These are phyloP conservation scores for Griposia aprilina DNA, from an alignment of 2,888 invertebrate species.

Conservation along the genomic window DNA sequence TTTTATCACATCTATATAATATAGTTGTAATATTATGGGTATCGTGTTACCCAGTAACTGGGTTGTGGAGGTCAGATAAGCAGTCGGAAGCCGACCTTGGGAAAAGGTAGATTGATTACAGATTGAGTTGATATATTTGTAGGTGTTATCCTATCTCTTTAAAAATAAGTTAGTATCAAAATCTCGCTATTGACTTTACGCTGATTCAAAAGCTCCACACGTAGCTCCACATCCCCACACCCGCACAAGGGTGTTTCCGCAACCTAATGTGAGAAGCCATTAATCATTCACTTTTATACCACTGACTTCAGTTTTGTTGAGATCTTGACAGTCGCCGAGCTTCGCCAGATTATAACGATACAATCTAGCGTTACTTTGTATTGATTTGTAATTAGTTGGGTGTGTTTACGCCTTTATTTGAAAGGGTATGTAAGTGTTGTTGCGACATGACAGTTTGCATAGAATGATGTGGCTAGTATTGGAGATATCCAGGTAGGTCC, in stretches of 20 bases:
- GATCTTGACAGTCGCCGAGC: slow-evolving; percentile 65
- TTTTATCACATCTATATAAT: background rate
- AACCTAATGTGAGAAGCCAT: slow-evolving; percentile 86
- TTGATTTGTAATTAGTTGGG: slow-evolving; percentile 60
- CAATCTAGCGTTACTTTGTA: slow-evolving; percentile 56
- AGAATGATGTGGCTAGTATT: background rate
- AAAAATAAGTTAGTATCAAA: background rate
- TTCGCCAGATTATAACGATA: slow-evolving; percentile 67
- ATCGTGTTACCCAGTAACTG: background rate
- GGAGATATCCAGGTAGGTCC: background rate
- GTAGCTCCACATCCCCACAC: slow-evolving; percentile 69
- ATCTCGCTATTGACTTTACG: slow-evolving; percentile 10
- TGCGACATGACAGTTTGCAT: background rate
- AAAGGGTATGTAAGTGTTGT: slow-evolving; percentile 6
- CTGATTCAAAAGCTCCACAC: slow-evolving; percentile 63
- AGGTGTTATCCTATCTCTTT: background rate
- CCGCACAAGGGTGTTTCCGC: slow-evolving; percentile 71
- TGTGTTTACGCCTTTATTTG: slow-evolving; percentile 20
- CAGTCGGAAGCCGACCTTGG: background rate
- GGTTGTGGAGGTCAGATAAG: background rate
- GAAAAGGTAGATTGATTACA: background rate
- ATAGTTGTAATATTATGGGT: background rate
- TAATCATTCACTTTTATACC: slow-evolving; percentile 87
- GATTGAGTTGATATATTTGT: background rate
- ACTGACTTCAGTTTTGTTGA: slow-evolving; percentile 83